Conservation (phyloP, 2,888 invertebrate species). For the Hirtodrosophila confusa region DNA sequence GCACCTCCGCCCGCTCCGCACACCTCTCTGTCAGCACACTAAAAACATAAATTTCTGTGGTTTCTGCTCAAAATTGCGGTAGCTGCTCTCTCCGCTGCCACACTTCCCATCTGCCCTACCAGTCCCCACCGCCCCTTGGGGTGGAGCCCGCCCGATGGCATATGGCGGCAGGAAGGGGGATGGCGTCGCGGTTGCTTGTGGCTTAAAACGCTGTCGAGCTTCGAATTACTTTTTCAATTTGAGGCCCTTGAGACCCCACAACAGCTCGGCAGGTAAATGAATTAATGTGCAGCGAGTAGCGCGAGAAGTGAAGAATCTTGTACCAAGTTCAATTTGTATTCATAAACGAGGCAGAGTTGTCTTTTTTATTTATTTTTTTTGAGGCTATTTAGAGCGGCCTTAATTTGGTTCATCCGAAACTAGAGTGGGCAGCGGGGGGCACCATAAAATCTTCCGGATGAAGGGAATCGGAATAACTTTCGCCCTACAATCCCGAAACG, state of each 20-base stretch:
- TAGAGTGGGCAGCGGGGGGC: too few relatives aligned
- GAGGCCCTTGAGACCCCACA: constrained; percentile 57
- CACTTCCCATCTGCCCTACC: not conserved
- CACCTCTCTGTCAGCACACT: constrained; percentile 36
- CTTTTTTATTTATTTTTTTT: not conserved
- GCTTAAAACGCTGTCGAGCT: constrained; percentile 53
- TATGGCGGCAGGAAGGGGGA: constrained; percentile 7
- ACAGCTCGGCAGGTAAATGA: constrained; percentile 65
- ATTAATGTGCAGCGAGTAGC: constrained; percentile 60
- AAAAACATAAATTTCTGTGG: constrained; percentile 72
- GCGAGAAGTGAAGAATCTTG: constrained; percentile 19
- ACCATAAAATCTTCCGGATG: too few relatives aligned
- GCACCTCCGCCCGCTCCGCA: constrained; percentile 37
- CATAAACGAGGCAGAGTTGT: constrained; percentile 43
- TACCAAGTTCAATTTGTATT: constrained; percentile 62
- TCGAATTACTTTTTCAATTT: constrained; percentile 76
- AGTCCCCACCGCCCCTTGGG: not conserved
- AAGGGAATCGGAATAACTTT: too few relatives aligned
- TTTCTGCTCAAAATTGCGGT: constrained; percentile 66
- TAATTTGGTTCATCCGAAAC: not conserved
- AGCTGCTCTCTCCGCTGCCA: constrained; percentile 10
- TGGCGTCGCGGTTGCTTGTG: constrained; percentile 43
- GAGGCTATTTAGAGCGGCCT: too few relatives aligned
- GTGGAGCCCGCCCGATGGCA: constrained; percentile 11
- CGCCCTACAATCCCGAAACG: too few relatives aligned